A percentile compares a stretch with the other conserved stretches of the same genome.
Evolutionary conservation across 1,140 invertebrate genomes (phyloP).

Genomic region (Dendroctonus valens): DNA sequence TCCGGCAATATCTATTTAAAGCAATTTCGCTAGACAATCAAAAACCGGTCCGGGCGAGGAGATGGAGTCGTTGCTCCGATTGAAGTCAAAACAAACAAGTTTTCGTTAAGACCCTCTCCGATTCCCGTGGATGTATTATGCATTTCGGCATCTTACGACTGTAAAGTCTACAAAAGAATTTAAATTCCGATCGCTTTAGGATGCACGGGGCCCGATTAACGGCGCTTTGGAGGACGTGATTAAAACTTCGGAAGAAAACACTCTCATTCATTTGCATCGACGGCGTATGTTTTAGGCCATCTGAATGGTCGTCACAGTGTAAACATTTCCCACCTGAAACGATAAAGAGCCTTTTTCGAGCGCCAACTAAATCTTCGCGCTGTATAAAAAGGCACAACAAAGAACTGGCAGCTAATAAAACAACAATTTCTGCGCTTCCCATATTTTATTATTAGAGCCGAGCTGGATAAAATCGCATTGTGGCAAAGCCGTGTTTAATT

Average conservation of each 20-base stretch:
- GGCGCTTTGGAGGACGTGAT: no score
- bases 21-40: constrained; percentile 27
- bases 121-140: constrained; percentile 16
- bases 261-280: no score
- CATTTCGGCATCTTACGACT: constrained; percentile 12
- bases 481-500: constrained; percentile 1
- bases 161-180: constrained; percentile 23
- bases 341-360: no score
- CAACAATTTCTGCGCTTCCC: not conserved
- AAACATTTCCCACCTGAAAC: no score
- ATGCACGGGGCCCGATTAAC: constrained; percentile 6
- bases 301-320: no score
- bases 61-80: constrained; percentile 10
- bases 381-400: not conserved
- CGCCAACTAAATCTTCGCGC: not conserved
- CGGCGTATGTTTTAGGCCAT: no score
- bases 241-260: no score
- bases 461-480: not conserved
- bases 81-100: constrained; percentile 24
- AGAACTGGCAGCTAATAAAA: not conserved
- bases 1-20: constrained; percentile 17
- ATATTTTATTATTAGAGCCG: constrained; percentile 1
- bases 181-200: constrained; percentile 16
- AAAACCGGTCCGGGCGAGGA: constrained; percentile 8
- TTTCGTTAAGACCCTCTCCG: constrained; percentile 9